Evolutionary conservation across 2,797 vertebrate genomes (phyloP).

Genomic region (Tragopan temminckii): DNA sequence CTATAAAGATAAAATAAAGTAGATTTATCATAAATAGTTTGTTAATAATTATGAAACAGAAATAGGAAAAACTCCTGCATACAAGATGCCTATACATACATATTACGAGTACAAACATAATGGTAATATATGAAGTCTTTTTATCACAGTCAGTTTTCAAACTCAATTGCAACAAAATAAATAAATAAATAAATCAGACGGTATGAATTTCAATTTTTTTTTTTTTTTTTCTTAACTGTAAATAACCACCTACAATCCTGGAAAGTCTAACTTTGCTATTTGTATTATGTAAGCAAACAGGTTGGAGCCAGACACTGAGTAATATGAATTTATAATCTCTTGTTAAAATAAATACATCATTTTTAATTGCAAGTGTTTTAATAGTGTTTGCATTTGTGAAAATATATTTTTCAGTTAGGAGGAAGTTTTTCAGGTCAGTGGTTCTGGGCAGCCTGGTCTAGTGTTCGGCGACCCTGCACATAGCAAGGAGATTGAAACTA

Average conservation of each 20-base stretch:
- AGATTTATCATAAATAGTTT: not conserved
- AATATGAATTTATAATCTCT: not conserved
- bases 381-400: not conserved
- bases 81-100: rapidly evolving
- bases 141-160: not conserved
- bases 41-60: not conserved
- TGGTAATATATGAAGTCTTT: not conserved
- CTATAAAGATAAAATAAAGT: not conserved
- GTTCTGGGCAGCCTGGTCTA: too few species aligned
- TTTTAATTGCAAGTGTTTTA: not conserved
- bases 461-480: too few species aligned
- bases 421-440: too few species aligned
- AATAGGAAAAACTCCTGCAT: not conserved
- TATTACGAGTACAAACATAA: not conserved
- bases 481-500: too few species aligned
- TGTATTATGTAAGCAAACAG: not conserved
- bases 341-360: not conserved
- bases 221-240: not conserved
- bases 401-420: not conserved
- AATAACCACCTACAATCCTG: not conserved
- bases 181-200: not conserved
- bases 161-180: not conserved
- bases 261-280: not conserved
- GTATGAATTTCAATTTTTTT: not conserved
- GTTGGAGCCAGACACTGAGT: not conserved